Evolutionary conservation across 2,888 invertebrate species (phyloP).

Genomic region (Aplocera efformata): DNA sequence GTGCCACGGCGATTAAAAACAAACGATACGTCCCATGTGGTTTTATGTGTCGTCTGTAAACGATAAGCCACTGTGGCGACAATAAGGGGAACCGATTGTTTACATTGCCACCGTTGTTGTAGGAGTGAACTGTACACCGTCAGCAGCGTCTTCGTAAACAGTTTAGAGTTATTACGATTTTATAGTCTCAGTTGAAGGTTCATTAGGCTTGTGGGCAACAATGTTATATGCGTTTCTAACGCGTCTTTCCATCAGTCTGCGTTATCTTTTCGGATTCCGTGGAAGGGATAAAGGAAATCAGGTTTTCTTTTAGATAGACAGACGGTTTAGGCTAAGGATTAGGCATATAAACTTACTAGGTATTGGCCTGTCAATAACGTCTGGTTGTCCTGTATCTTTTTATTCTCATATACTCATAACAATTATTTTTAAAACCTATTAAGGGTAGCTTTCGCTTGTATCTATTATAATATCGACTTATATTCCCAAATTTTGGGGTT

Average conservation of each 20-base stretch:
- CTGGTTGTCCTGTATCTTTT: no score
- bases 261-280: no score
- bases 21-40: slow-evolving; percentile 47
- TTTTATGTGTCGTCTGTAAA: slow-evolving; percentile 43
- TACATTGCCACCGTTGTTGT: slow-evolving; percentile 30
- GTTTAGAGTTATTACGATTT: slow-evolving; percentile 19
- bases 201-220: not conserved
- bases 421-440: no score
- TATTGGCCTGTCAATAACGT: no score
- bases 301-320: no score
- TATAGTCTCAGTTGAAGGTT: slow-evolving; percentile 13
- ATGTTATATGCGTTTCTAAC: not conserved
- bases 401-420: no score
- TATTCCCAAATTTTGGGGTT: no score
- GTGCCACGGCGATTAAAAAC: slow-evolving; percentile 43
- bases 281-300: no score
- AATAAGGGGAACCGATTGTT: slow-evolving; percentile 33
- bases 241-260: not conserved
- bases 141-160: slow-evolving; percentile 28
- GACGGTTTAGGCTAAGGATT: no score
- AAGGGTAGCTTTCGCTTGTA: no score
- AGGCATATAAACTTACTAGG: no score
- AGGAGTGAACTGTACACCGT: slow-evolving; percentile 25
- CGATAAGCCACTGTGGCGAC: slow-evolving; percentile 30
- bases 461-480: no score